These are phyloP conservation scores for Hylaeus volcanicus DNA, from an alignment of 1,140 invertebrate species.

Conservation along the genomic window DNA sequence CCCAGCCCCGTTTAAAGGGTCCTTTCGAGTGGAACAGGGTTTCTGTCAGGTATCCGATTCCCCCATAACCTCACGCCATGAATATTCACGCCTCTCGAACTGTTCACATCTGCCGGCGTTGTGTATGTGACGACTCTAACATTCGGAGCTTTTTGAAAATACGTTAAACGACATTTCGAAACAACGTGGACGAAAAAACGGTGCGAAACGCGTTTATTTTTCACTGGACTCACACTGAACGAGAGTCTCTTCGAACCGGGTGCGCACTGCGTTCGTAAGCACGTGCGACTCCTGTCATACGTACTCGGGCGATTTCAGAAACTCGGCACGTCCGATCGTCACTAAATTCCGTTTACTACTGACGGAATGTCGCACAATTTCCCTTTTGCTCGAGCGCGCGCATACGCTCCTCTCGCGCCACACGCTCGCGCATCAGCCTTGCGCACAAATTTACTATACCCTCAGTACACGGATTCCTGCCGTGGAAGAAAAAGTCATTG, in stretches of 20 bases:
- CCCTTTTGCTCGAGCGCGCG: conserved; percentile 32
- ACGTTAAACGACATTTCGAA: conserved; percentile 2
- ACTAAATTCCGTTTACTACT: conserved; percentile 66
- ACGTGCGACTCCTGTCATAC: conserved; percentile 51
- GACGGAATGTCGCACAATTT: conserved; percentile 49
- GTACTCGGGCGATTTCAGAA: conserved; percentile 29
- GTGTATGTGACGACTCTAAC: background rate
- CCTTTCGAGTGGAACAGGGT: background rate
- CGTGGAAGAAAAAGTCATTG: too few relatives aligned
- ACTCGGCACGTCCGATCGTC: conserved; percentile 35
- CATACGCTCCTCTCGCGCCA: background rate
- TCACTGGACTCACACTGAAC: background rate
- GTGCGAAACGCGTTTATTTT: background rate
- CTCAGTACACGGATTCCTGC: too few relatives aligned
- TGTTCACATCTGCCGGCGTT: conserved; percentile 19
- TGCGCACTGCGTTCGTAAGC: conserved; percentile 22
- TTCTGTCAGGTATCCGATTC: conserved; percentile 31
- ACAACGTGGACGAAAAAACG: background rate
- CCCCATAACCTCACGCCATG: conserved; percentile 45
- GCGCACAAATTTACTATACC: too few relatives aligned
- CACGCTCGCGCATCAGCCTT: too few relatives aligned
- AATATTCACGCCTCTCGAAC: conserved; percentile 16
- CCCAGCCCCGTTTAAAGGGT: background rate
- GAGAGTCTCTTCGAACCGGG: background rate
- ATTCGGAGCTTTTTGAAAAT: background rate